Conservation (phyloP, 2,797 vertebrate species). For the Spea hammondii region DNA sequence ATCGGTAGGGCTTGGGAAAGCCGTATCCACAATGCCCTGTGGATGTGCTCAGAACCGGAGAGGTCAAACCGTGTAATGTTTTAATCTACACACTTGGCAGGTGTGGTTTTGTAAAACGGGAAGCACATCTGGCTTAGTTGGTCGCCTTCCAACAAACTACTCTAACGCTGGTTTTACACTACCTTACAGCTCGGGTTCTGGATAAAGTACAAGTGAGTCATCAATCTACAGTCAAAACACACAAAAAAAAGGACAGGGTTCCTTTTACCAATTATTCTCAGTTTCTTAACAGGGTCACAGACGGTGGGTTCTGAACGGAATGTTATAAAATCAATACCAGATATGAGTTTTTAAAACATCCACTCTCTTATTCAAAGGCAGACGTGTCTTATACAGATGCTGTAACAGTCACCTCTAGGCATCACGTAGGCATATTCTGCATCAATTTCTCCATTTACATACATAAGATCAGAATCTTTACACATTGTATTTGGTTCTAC, state of each 20-base stretch:
- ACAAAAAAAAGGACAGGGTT: conserved; percentile 14
- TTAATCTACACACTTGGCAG: conserved; percentile 63
- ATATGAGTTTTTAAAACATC: neutral
- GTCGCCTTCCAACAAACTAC: conserved; percentile 58
- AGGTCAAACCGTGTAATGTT: conserved; percentile 38
- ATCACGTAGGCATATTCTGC: too few relatives aligned
- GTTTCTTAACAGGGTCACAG: neutral
- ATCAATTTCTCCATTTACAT: too few relatives aligned
- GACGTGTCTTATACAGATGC: too few relatives aligned
- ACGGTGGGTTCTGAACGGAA: neutral
- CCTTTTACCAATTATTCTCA: conserved; percentile 10
- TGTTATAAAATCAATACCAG: conserved; percentile 14
- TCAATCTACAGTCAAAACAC: conserved; percentile 51
- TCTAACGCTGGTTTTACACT: conserved; percentile 55
- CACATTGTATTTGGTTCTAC: too few relatives aligned
- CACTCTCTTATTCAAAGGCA: too few relatives aligned
- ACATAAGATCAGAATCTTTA: too few relatives aligned
- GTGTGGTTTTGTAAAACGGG: conserved; percentile 57
- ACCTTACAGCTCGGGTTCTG: conserved; percentile 47
- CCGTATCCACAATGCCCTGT: neutral
- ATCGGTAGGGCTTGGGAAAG: neutral
- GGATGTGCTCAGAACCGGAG: neutral
- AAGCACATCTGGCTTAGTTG: conserved; percentile 62
- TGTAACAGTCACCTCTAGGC: too few relatives aligned
- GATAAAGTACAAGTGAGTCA: conserved; percentile 58